phyloP scores from a whole-genome alignment of 1,140 invertebrate genomes.

The Platorchestia sp. region DNA sequence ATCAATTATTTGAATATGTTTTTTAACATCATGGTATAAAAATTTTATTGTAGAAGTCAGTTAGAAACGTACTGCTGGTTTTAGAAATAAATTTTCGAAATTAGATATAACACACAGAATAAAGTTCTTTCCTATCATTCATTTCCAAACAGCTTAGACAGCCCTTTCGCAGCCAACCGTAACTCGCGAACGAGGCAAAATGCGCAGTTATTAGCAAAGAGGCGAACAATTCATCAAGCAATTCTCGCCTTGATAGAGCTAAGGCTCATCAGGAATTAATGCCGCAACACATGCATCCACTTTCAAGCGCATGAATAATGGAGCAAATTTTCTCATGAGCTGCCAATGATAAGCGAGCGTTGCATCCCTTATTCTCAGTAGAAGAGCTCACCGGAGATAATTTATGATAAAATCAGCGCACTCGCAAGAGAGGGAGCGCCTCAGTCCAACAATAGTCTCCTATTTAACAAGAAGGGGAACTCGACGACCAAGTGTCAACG shows the following conservation, averaged over 20 bases:
- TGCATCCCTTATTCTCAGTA: conserved; percentile 30
- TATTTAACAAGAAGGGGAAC: conserved; percentile 21
- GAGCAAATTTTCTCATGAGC: conserved; percentile 27
- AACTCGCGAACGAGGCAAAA: neutral
- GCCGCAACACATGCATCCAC: conserved; percentile 26
- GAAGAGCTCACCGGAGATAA: conserved; percentile 14
- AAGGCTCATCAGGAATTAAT: conserved; percentile 43
- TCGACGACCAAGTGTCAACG: conserved; percentile 33
- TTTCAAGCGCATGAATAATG: conserved; percentile 44
- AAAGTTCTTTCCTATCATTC: neutral
- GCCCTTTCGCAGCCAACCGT: neutral
- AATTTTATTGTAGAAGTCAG: no score
- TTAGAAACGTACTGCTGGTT: neutral
- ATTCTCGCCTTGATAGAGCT: conserved; percentile 7
- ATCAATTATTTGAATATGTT: no score
- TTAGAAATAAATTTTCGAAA: neutral
- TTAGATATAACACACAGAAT: neutral
- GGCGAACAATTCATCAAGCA: neutral
- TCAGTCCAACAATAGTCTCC: conserved; percentile 6
- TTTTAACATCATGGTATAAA: no score
- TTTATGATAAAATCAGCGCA: conserved; percentile 18
- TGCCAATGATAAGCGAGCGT: conserved; percentile 41
- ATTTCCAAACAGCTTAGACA: neutral
- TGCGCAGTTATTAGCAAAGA: neutral
- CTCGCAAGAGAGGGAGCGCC: neutral